phyloP scores from a whole-genome alignment of 2,888 invertebrate species.

The Eupithecia subfuscata region DNA sequence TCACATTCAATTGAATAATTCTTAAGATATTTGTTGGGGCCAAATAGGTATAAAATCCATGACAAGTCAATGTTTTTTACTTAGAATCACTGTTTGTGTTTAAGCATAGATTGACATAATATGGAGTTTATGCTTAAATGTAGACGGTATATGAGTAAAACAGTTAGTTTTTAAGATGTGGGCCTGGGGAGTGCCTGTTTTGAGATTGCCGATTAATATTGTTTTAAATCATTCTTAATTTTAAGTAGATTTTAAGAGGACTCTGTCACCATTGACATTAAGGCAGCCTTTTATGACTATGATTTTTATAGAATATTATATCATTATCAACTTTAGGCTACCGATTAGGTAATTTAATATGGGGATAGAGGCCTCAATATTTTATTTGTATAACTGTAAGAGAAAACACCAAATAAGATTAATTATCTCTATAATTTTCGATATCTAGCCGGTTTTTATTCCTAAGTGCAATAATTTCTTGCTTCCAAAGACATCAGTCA shows the following conservation, averaged over 20 bases:
- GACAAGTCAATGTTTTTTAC: slow-evolving; percentile 74
- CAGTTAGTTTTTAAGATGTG: slow-evolving; percentile 37
- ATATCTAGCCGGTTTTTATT: slow-evolving; percentile 21
- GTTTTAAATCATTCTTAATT: slow-evolving; percentile 48
- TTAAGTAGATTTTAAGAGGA: slow-evolving; percentile 45
- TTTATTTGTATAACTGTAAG: slow-evolving; percentile 54
- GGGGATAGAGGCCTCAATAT: slow-evolving; percentile 23
- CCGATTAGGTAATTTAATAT: background rate
- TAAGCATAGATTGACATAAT: background rate
- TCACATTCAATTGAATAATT: slow-evolving; percentile 61
- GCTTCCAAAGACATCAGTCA: slow-evolving; percentile 38
- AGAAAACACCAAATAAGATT: slow-evolving; percentile 64
- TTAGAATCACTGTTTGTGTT: slow-evolving; percentile 9
- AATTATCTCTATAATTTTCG: slow-evolving; percentile 22
- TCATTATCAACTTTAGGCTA: too few species aligned
- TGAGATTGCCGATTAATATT: slow-evolving; percentile 54
- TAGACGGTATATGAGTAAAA: slow-evolving; percentile 3
- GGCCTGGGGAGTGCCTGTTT: slow-evolving; percentile 33
- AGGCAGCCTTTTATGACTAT: background rate
- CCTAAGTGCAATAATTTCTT: slow-evolving; percentile 25
- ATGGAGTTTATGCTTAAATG: background rate
- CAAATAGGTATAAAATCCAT: slow-evolving; percentile 80
- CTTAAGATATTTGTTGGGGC: slow-evolving; percentile 76
- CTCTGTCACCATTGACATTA: slow-evolving; percentile 7
- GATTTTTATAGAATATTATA: background rate